These are phyloP conservation scores for Heliconius sara DNA, from an alignment of 2,888 invertebrate species.

Conservation along the genomic window DNA sequence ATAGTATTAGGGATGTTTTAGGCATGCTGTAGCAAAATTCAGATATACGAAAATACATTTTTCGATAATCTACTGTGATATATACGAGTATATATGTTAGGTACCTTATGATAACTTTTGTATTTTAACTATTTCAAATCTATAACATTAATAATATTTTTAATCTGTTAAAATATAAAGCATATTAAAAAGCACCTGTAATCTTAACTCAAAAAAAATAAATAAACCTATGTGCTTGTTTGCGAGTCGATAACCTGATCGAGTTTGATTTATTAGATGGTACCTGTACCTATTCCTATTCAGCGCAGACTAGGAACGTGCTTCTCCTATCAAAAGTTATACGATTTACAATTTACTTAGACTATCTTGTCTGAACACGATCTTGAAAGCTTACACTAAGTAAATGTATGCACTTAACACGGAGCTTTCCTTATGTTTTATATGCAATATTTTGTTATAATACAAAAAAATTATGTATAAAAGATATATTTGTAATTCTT, in stretches of 20 bases:
- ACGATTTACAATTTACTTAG: constrained; percentile 55
- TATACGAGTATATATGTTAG: too few relatives aligned
- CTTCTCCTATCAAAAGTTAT: constrained; percentile 62
- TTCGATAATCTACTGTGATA: too few relatives aligned
- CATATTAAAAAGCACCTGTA: not conserved
- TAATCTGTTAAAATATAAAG: not conserved
- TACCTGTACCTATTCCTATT: constrained; percentile 64
- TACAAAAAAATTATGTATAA: too few relatives aligned
- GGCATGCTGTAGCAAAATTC: too few relatives aligned
- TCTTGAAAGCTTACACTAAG: constrained; percentile 18
- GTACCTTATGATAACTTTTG: too few relatives aligned
- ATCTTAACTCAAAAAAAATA: not conserved
- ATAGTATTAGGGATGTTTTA: too few relatives aligned
- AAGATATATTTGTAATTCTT: too few relatives aligned
- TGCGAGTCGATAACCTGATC: constrained; percentile 65
- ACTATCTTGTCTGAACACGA: constrained; percentile 37
- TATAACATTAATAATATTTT: too few relatives aligned
- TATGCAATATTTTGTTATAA: constrained; percentile 12
- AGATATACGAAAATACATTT: too few relatives aligned
- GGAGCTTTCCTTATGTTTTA: not conserved
- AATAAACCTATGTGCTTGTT: constrained; percentile 46
- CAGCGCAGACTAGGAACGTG: constrained; percentile 53
- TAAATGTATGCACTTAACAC: constrained; percentile 18
- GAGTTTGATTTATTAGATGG: constrained; percentile 65
- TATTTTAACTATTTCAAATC: too few relatives aligned